Evolutionary conservation across 2,113 vertebrate species (phyloP), one percentile per base, ranked within the genome.

Genomic region (Toxostoma redivivum): DNA sequence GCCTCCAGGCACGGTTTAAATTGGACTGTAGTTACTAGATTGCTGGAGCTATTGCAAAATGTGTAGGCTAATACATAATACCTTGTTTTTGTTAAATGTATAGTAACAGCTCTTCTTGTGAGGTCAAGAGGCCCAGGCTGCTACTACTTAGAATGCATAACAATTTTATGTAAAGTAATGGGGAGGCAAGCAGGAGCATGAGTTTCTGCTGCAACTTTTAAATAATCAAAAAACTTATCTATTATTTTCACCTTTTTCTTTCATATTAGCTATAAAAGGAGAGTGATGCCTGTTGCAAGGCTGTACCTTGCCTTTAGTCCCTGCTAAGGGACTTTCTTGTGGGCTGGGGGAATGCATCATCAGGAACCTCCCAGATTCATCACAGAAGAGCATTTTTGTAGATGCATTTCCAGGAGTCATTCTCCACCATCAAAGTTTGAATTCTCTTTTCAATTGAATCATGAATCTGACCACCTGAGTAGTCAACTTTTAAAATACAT

Each of bases 31-130:
- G 97, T 98, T 98, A 98, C 97, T 98, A 97, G 98, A 98, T 97
- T 98, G 97, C 97, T 93, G 97, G 95, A 97, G 97, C 94, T 97
- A 98, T 98, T 98, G 98, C 92, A 96, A 98, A 98, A 96, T 97
- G 98, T 98, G 98, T 97, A 98, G 98, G 97, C 97, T 98, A 98
- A 98, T 98, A 96, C 98, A 98, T 98, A 98, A 98, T 98, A 97
- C 98, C 96, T 97, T 98, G 98, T 98, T 98, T 98, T 98, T 97
- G 97, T 98, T 98, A 98, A 98, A 97, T 93, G 93, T 95, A 97
- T 97, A 97, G 87, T 98, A 98, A 98, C 96, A 98, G 96, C 97
- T 97, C 98, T 98, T 98, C 98, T 98, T 98, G 98, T 98, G 98
- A 98, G 98, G 98, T 98, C 98, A 98, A 97, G 94, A 93, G 86